phyloP scores from a whole-genome alignment of 2,797 vertebrate species.

The Liparis tanakae region DNA sequence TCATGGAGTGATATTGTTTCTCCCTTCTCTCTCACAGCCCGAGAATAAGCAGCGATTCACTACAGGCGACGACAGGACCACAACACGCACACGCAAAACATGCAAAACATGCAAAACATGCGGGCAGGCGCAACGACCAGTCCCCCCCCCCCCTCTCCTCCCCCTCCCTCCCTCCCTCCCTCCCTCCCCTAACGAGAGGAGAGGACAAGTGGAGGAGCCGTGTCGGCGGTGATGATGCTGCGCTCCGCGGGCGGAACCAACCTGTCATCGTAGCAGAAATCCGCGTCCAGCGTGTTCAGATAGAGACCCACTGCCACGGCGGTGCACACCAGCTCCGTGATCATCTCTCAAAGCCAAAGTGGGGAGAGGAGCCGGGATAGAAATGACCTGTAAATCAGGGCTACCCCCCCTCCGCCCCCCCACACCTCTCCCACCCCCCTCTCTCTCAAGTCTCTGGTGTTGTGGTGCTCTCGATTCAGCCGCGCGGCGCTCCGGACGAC shows the following conservation, averaged over 20 bases:
- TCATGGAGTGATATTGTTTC: neutral
- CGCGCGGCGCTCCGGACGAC: constrained; percentile 56
- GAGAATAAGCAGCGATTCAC: constrained; percentile 40
- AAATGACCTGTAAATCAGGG: constrained; percentile 51
- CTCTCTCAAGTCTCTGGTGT: constrained; percentile 47
- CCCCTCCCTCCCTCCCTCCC: neutral
- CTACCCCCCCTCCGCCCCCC: neutral
- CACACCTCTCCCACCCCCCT: constrained; percentile 2
- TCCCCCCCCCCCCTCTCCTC: neutral
- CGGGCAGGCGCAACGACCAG: constrained; percentile 23
- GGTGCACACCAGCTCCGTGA: constrained; percentile 93
- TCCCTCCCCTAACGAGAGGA: neutral
- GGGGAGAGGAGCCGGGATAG: constrained; percentile 43
- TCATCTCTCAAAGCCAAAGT: constrained; percentile 85
- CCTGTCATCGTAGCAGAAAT: constrained; percentile 99
- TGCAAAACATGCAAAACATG: constrained; percentile 32
- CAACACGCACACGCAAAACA: constrained; percentile 50
- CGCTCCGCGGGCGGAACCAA: constrained; percentile 67
- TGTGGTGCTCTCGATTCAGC: constrained; percentile 58
- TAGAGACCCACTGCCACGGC: constrained; percentile 94
- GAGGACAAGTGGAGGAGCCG: constrained; percentile 54
- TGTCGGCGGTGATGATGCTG: constrained; percentile 25
- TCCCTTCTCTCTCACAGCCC: constrained; percentile 3
- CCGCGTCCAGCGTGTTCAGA: constrained; percentile 92
- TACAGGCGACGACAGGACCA: constrained; percentile 2